phyloP scores from a whole-genome alignment of 2,888 invertebrate species.

The Thysanoteuthis rhombus region DNA sequence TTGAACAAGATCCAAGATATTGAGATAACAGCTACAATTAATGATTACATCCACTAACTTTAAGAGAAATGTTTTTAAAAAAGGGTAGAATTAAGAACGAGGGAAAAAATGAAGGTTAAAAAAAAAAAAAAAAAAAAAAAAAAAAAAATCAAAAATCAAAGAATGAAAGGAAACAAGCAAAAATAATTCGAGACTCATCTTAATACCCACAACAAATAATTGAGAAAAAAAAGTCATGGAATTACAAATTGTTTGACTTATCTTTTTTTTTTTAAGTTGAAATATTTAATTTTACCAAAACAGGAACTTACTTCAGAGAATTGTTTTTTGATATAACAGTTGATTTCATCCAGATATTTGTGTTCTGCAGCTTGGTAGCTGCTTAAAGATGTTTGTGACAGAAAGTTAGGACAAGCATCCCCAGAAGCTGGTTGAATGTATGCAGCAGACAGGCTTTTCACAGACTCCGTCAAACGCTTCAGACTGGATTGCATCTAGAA shows the following conservation, averaged over 20 bases:
- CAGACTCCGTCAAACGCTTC: neutral
- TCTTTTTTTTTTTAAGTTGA: neutral
- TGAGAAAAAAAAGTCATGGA: neutral
- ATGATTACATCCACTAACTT: too few species aligned
- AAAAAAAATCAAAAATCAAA: too few species aligned
- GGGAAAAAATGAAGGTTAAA: too few species aligned
- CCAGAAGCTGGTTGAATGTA: neutral
- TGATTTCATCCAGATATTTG: slow-evolving; percentile 57
- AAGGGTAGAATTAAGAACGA: too few species aligned
- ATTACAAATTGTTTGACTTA: neutral
- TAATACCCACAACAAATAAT: neutral
- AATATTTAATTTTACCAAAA: neutral
- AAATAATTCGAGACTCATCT: too few species aligned
- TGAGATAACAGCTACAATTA: too few species aligned
- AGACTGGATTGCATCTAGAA: neutral
- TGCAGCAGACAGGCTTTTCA: neutral
- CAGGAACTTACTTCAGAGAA: slow-evolving; percentile 59
- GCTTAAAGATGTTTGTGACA: slow-evolving; percentile 53
- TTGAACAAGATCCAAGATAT: too few species aligned
- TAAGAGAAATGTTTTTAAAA: too few species aligned
- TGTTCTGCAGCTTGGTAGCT: slow-evolving; percentile 55
- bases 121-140: too few species aligned
- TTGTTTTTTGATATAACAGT: slow-evolving; percentile 61
- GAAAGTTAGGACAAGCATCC: slow-evolving; percentile 41
- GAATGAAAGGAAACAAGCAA: too few species aligned